Base-by-base conservation (phyloP, 2,113 vertebrate genomes). In the Gadus chalcogrammus region DNA sequence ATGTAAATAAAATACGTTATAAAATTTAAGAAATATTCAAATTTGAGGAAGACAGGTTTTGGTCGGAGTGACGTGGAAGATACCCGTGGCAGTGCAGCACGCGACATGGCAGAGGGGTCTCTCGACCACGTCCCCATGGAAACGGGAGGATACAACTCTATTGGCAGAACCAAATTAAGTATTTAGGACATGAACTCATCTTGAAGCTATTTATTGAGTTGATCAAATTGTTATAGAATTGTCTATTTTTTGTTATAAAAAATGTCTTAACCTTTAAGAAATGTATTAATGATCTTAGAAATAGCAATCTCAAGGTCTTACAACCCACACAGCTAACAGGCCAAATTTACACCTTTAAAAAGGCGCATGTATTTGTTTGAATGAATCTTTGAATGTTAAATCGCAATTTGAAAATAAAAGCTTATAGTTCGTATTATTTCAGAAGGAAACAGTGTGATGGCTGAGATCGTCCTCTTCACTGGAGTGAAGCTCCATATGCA, bases 51-150 rank as follows among this genome's bases (percentile, higher is more conserved):
- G 90, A 92, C 91, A 86, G 72, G 27, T 78, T 82, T 89, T 89
- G 85, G 84, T 88, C 80, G 81, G 86, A 83, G 80, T 83, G 79
- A 90, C 88, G 88, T 84, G 79, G 82, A 76, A 81, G 80, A 87
- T 90, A 78, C 91, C 89, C 90, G 73, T 93, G 91, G 91, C 91
- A 88, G 86, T 88, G 86, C 88, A 85, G 76, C 75, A 61, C 77
- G 84, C 83, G 84, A 88, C 89, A 90, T 92, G 92, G 92, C 92
- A 88, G 85, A 85, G 91, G 87, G 88, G 83, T 88, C 87, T 84
- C 83, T 78, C 81, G 79, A 76, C 84, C 82, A 84, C 85, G 85
- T 89, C 77, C 84, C 88, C 87, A 83, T 83, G 81, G 83, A 89
- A 82, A 89, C 80, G 76, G 75, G 48, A 73, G 24, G 82, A 79